Base-by-base conservation (phyloP, 2,113 vertebrate genomes). In the Ammodytes dubius region DNA sequence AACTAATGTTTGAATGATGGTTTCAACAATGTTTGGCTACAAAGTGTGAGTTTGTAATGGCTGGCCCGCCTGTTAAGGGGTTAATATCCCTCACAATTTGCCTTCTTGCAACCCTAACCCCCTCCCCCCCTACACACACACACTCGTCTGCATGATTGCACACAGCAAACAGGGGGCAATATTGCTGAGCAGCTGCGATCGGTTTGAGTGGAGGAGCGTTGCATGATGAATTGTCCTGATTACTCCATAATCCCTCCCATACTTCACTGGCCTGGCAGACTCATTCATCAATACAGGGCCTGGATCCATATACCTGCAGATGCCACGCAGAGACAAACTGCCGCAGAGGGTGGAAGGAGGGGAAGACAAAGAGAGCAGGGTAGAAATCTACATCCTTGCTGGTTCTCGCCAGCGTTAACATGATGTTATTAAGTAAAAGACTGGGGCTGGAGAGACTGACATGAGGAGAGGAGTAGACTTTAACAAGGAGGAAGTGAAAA, bases 221-320 rank as follows among this genome's bases (percentile, higher is more conserved):
- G 87, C 70, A 87, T 92, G 91, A 92, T 90, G 68, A 89, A 93
- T 93, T 78, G 80, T 85, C 83, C 84, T 83, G 90, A 92, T 90
- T 92, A 86, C 88, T 74, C 78, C 79, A 88, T 93, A 91, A 93
- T 91, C 80, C 70, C 50, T 64, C 76, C 70, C 77, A 91, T 91
- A 88, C 93, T 91, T 92, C 91, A 87, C 64, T 7, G 37, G 61
- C 63, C 53, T 4, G 71, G 54, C 64, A 2, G 47, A 74, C 84
- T 85, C 91, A 88, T 92, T 87, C 78, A 89, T 91, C 91, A 92
- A 81, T 79, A 79, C 10, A 1, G 4, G 15, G 65, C 70, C 63
- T 64, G 81, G 74, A 91, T 91, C 89, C 70, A 91, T 89, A 88
- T 89, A 88, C 80, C 76, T 87, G 80, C 70, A 77, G 57, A 85